Conservation (phyloP, 2,888 invertebrate species). For the Deroplatys truncata region DNA sequence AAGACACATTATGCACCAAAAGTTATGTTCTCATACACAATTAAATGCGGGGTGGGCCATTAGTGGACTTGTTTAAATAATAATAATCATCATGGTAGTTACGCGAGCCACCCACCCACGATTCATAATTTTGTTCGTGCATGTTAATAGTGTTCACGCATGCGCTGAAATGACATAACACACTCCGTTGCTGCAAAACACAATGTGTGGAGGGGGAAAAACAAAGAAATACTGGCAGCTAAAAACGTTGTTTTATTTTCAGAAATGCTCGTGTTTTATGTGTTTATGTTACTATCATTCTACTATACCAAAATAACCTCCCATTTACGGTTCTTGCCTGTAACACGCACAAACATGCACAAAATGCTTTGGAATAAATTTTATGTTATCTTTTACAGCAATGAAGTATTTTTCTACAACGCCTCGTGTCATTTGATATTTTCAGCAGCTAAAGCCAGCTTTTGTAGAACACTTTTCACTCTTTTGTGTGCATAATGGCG, state of each 20-base stretch:
- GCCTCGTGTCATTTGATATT: too few species aligned
- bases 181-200: not conserved
- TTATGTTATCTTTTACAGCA: not conserved
- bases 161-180: not conserved
- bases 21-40: not conserved
- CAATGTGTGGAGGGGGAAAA: not conserved
- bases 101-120: not conserved
- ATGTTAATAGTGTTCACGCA: not conserved
- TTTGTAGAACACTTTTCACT: too few species aligned
- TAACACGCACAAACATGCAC: not conserved
- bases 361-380: not conserved
- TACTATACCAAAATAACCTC: not conserved
- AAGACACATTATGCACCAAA: not conserved
- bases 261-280: not conserved
- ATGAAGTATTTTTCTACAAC: not conserved
- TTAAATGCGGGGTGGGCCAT: not conserved
- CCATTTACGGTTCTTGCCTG: not conserved
- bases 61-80: not conserved
- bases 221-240: not conserved
- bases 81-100: not conserved
- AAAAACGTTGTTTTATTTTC: not conserved
- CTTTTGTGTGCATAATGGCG: too few species aligned
- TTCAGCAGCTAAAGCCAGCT: too few species aligned
- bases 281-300: not conserved
- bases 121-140: not conserved